These are phyloP conservation scores for Actinopyga echinites DNA, from an alignment of 53 echinoderm and acorn worm species.

Conservation along the genomic window DNA sequence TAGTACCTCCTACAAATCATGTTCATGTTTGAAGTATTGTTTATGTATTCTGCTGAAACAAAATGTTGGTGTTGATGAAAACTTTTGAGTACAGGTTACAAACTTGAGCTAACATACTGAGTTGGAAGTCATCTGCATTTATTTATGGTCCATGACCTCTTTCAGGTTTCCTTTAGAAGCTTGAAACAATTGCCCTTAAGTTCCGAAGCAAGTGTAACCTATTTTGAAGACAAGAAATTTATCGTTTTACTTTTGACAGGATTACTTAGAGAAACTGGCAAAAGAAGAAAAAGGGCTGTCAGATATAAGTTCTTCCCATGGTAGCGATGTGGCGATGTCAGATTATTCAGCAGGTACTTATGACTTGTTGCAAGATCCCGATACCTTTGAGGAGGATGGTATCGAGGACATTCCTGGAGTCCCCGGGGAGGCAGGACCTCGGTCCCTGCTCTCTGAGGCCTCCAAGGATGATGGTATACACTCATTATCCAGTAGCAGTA, in stretches of 20 bases:
- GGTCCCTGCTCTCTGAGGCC: background rate
- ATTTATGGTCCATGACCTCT: too few species aligned
- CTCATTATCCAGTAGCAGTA: constrained; percentile 31
- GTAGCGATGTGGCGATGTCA: background rate
- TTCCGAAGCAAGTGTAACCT: too few species aligned
- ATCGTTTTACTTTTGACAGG: background rate
- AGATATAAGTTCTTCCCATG: constrained; percentile 1
- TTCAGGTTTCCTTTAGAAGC: too few species aligned
- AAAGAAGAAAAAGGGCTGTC: constrained; percentile 8
- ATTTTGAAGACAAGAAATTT: too few species aligned
- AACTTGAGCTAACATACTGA: too few species aligned
- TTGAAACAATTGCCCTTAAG: too few species aligned
- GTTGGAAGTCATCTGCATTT: too few species aligned
- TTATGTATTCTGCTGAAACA: too few species aligned
- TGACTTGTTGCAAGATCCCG: background rate
- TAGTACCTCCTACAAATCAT: too few species aligned
- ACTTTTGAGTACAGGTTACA: too few species aligned
- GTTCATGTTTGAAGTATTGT: too few species aligned
- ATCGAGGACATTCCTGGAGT: background rate
- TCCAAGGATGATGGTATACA: constrained; percentile 38
- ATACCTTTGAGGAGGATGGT: background rate
- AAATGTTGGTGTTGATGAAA: too few species aligned
- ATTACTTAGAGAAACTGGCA: constrained; percentile 4
- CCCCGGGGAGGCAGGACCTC: background rate
- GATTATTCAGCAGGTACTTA: constrained; percentile 19